phyloP scores from a whole-genome alignment of 2,888 invertebrate genomes.

The Adineta ricciae region DNA sequence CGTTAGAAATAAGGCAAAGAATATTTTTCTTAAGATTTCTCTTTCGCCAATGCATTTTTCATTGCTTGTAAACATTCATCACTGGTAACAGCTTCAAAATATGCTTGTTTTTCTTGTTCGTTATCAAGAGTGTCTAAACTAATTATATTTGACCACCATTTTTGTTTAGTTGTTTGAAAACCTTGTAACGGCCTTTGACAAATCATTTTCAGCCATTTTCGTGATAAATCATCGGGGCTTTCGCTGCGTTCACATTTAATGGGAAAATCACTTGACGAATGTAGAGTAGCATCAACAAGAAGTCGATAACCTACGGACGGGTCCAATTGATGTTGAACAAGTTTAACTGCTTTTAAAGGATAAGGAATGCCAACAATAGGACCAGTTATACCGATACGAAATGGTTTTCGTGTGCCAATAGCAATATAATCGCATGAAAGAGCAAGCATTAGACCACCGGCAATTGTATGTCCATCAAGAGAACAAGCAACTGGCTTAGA shows the following conservation, averaged over 20 bases:
- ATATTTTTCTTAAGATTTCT: not conserved
- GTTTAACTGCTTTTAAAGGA: not conserved
- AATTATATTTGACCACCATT: not conserved
- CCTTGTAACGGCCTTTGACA: not conserved
- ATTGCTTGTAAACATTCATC: not conserved
- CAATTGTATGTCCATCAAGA: constrained; percentile 15
- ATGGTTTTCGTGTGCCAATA: not conserved
- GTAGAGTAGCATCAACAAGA: not conserved
- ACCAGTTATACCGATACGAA: not conserved
- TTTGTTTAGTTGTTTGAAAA: not conserved
- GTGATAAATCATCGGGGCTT: not conserved
- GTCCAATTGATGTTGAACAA: not conserved
- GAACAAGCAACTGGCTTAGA: constrained; percentile 10
- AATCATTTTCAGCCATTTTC: not conserved
- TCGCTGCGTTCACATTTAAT: not conserved
- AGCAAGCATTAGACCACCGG: constrained; percentile 3
- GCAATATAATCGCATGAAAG: constrained; percentile 2
- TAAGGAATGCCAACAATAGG: not conserved
- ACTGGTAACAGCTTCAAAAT: not conserved
- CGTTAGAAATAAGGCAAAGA: no score
- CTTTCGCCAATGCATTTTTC: not conserved
- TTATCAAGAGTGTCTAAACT: not conserved
- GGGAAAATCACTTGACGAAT: not conserved
- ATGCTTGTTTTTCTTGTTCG: not conserved
- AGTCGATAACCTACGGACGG: not conserved